These are phyloP conservation scores for Craniophora ligustri DNA, from an alignment of 2,888 invertebrate genomes.

Conservation along the genomic window DNA sequence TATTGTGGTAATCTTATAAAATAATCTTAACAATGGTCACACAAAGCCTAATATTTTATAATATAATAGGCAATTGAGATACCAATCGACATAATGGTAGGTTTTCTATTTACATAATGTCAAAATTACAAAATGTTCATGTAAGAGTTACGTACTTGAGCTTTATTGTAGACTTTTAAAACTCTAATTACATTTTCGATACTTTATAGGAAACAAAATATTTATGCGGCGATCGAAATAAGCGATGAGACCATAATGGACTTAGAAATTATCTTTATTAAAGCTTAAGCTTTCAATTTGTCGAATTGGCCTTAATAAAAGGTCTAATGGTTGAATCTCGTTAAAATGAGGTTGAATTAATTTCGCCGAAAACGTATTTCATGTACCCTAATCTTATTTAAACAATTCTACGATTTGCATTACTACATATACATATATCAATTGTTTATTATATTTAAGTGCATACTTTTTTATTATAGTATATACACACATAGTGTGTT, in stretches of 20 bases:
- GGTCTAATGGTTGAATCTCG: constrained; percentile 61
- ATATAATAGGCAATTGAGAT: constrained; percentile 46
- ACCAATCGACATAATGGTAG: constrained; percentile 26
- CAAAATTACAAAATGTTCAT: not conserved
- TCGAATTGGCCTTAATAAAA: constrained; percentile 66
- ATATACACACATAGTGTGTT: too few species aligned
- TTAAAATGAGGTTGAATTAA: constrained; percentile 61
- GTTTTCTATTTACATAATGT: constrained; percentile 16
- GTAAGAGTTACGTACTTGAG: too few species aligned
- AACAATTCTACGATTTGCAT: constrained; percentile 52
- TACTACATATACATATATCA: constrained; percentile 48
- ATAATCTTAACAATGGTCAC: constrained; percentile 19
- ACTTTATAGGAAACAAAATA: constrained; percentile 14
- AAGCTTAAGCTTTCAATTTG: constrained; percentile 68
- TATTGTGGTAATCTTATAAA: constrained; percentile 36
- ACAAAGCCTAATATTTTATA: constrained; percentile 25
- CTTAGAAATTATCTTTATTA: constrained; percentile 62
- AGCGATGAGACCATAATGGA: constrained; percentile 47
- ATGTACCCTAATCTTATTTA: constrained; percentile 44
- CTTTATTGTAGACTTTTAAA: too few species aligned
- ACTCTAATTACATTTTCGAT: not conserved
- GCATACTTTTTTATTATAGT: too few species aligned
- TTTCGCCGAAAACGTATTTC: constrained; percentile 58
- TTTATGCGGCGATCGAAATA: constrained; percentile 34
- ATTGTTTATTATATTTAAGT: constrained; percentile 35